Conservation (phyloP, 2,113 vertebrate genomes). For the Oryzias curvinotus region DNA sequence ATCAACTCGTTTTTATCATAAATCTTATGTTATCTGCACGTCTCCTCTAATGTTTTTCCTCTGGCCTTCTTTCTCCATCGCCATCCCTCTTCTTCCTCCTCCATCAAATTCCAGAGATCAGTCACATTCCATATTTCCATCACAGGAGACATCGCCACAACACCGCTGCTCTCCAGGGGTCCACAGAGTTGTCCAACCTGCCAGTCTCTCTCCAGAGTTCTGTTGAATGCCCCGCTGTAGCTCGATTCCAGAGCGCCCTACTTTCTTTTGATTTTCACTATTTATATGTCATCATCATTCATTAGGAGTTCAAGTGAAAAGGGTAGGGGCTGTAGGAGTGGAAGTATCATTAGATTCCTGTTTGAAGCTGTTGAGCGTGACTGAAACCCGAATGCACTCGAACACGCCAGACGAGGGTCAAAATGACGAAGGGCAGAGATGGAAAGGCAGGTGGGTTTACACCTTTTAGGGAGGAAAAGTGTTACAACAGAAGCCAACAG, state of each 20-base stretch:
- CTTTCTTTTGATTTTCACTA: constrained; percentile 62
- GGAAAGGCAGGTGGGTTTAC: constrained; percentile 57
- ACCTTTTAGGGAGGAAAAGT: constrained; percentile 35
- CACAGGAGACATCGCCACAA: constrained; percentile 43
- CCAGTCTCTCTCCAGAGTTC: constrained; percentile 54
- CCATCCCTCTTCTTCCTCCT: constrained; percentile 33
- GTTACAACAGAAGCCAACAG: constrained; percentile 46
- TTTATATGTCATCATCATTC: constrained; percentile 64
- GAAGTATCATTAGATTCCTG: constrained; percentile 56
- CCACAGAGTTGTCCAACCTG: constrained; percentile 40
- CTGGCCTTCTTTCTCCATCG: constrained; percentile 23
- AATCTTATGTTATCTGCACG: constrained; percentile 44
- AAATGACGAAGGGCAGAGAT: constrained; percentile 38
- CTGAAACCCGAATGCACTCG: constrained; percentile 1
- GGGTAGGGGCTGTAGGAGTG: constrained; percentile 34
- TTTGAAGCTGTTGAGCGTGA: constrained; percentile 20
- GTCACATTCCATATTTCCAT: constrained; percentile 62
- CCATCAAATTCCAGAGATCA: constrained; percentile 57
- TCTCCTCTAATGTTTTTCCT: constrained; percentile 34
- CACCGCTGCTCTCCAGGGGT: constrained; percentile 45
- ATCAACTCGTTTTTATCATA: constrained; percentile 46
- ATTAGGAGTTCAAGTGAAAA: constrained; percentile 41
- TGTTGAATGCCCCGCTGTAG: constrained; percentile 64
- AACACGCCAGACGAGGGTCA: constrained; percentile 13
- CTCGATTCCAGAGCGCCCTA: constrained; percentile 54